phyloP scores from a whole-genome alignment of 2,797 vertebrate species.

The Eulemur rubriventer region DNA sequence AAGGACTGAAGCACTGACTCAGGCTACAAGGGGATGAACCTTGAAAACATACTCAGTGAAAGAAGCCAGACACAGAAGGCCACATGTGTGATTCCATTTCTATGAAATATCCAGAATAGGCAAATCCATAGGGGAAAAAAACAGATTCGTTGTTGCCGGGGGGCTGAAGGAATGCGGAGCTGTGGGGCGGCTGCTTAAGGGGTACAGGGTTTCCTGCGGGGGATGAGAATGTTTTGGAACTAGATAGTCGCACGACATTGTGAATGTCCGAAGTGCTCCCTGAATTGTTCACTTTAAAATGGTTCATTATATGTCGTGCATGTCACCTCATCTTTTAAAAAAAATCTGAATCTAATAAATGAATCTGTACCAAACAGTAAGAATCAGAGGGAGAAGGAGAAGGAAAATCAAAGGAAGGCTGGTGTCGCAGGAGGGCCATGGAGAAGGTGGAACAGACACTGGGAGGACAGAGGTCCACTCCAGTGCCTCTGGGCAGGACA shows the following conservation, averaged over 20 bases:
- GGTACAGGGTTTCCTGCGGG: not conserved
- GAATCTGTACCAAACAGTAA: not conserved
- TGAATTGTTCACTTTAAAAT: not conserved
- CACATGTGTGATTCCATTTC: not conserved
- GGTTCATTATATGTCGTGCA: not conserved
- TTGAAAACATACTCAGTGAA: not conserved
- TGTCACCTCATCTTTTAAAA: not conserved
- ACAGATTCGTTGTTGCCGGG: not conserved
- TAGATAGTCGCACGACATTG: not conserved
- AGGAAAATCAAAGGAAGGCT: not conserved
- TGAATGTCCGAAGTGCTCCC: not conserved
- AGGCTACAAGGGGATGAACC: not conserved
- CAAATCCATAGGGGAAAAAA: not conserved
- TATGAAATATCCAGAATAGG: not conserved
- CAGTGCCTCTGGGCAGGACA: not conserved
- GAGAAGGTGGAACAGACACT: not conserved
- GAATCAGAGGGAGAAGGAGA: not conserved
- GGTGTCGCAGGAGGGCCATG: not conserved
- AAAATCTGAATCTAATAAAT: not conserved
- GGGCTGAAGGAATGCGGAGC: not conserved
- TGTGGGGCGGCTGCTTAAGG: not conserved
- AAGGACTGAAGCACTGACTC: not conserved
- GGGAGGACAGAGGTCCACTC: not conserved
- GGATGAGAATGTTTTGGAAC: not conserved
- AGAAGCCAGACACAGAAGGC: not conserved